Evolutionary conservation across 2,113 vertebrate genomes (phyloP).

Genomic region (Nanorana parkeri): DNA sequence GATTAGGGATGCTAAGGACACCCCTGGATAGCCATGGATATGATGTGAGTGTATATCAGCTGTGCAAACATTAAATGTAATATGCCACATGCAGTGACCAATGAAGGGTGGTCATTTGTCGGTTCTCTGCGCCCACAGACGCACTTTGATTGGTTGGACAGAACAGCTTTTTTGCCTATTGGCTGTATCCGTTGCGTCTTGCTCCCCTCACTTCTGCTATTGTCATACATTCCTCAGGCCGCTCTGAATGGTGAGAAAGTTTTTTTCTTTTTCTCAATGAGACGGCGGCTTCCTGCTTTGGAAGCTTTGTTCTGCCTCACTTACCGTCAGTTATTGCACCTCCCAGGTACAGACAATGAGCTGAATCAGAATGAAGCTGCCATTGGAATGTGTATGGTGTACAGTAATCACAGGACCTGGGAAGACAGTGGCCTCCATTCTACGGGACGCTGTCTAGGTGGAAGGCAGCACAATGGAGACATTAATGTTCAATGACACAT

Average conservation of each 20-base stretch:
- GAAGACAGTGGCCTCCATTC: neutral
- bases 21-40: too few relatives aligned
- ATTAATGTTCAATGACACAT: conserved; percentile 1
- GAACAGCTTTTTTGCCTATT: too few relatives aligned
- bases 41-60: too few relatives aligned
- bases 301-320: conserved; percentile 25
- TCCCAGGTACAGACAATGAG: conserved; percentile 39
- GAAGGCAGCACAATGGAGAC: too few relatives aligned
- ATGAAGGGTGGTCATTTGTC: too few relatives aligned
- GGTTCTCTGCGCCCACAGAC: too few relatives aligned
- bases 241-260: conserved; percentile 19
- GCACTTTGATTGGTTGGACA: too few relatives aligned
- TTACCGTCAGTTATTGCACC: conserved; percentile 35
- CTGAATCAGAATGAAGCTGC: conserved; percentile 23
- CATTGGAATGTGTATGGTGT: neutral
- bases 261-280: conserved; percentile 27
- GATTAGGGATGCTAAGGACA: too few relatives aligned
- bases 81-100: too few relatives aligned
- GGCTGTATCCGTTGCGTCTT: too few relatives aligned
- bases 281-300: conserved; percentile 17
- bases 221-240: neutral
- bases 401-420: neutral
- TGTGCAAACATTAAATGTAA: too few relatives aligned
- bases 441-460: neutral
- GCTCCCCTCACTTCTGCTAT: too few relatives aligned